Conservation (phyloP, 2,113 vertebrate species). For the Malaclemys terrapin region DNA sequence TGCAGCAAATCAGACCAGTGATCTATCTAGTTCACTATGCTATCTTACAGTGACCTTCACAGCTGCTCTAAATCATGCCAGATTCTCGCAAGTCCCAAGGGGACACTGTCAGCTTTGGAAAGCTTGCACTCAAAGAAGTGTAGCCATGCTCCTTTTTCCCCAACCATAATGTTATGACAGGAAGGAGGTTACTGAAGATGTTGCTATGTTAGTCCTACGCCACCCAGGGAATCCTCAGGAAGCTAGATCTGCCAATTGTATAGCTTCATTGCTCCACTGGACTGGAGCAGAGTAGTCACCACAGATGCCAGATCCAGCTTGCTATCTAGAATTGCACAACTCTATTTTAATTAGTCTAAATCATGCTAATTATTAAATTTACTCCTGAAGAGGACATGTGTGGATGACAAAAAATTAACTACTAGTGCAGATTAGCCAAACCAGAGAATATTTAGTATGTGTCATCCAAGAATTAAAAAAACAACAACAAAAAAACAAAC, state of each 20-base stretch:
- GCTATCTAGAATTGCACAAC: not conserved
- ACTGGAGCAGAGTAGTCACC: not conserved
- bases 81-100: not conserved
- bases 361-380: not conserved
- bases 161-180: not conserved
- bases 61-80: not conserved
- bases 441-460: accelerated
- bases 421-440: not conserved
- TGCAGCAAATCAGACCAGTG: not conserved
- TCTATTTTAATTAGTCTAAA: not conserved
- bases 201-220: not conserved
- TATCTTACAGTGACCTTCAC: not conserved
- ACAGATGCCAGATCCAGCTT: not conserved
- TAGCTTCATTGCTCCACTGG: not conserved
- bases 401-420: not conserved
- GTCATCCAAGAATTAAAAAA: not conserved
- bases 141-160: not conserved
- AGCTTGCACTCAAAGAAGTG: not conserved
- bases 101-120: not conserved
- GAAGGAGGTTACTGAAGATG: not conserved
- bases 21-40: not conserved
- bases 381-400: not conserved
- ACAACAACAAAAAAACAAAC: accelerated
- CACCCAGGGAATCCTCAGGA: accelerated
- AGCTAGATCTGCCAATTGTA: not conserved